Conservation (phyloP, 2,888 invertebrate genomes). For the Yponomeuta sedellus region DNA sequence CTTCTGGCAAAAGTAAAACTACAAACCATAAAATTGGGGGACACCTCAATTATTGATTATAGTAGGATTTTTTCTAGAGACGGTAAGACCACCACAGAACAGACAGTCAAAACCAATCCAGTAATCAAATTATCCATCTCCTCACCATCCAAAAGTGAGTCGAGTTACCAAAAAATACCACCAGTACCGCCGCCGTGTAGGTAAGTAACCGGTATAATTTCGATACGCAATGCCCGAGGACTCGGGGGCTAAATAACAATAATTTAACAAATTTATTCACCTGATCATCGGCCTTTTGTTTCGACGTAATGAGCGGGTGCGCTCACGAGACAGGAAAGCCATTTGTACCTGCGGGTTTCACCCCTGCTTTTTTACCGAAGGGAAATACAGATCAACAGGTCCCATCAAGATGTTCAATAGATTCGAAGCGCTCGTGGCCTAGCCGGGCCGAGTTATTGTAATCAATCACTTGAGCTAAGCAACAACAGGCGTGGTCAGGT, state of each 20-base stretch:
- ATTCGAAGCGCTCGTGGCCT: too few species aligned
- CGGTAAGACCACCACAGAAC: too few species aligned
- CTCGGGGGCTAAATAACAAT: conserved; percentile 53
- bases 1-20: too few species aligned
- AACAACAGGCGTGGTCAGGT: too few species aligned
- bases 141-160: neutral
- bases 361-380: neutral
- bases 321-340: conserved; percentile 10
- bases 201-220: conserved; percentile 27
- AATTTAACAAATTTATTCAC: conserved; percentile 69
- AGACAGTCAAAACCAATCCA: neutral
- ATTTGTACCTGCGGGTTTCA: neutral
- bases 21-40: too few species aligned
- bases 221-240: conserved; percentile 39
- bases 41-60: too few species aligned
- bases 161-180: neutral
- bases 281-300: conserved; percentile 60
- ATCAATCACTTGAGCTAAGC: too few species aligned
- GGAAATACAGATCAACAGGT: too few species aligned
- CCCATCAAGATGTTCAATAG: too few species aligned
- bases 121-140: neutral
- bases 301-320: conserved; percentile 51
- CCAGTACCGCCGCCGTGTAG: neutral
- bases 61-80: too few species aligned
- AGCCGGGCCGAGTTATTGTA: too few species aligned